These are phyloP conservation scores for Megaceryle alcyon DNA, from an alignment of 2,797 vertebrate species.

Conservation along the genomic window DNA sequence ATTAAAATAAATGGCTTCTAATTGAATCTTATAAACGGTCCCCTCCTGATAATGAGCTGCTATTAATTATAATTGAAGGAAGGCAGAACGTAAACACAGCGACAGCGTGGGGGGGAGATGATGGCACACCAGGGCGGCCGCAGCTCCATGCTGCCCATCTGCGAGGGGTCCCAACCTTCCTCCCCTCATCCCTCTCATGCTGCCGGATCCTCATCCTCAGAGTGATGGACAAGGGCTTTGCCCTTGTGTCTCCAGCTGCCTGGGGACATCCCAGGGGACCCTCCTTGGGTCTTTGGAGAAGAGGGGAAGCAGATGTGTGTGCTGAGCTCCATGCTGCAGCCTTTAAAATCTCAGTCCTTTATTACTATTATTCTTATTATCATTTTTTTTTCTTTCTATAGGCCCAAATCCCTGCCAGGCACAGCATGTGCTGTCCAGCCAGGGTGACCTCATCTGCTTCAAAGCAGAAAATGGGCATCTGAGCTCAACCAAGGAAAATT, in stretches of 20 bases:
- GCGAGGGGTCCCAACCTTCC: not conserved
- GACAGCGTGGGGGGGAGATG: not conserved
- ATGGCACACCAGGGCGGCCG: not conserved
- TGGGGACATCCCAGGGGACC: too few species aligned
- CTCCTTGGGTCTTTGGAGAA: not conserved
- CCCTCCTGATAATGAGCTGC: constrained; percentile 67
- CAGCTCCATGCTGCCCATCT: not conserved
- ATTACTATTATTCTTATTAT: not conserved
- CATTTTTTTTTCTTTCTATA: not conserved
- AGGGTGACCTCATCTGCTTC: constrained; percentile 67
- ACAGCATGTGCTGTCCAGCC: constrained; percentile 58
- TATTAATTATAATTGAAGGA: constrained; percentile 73
- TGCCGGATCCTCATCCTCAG: fast-evolving
- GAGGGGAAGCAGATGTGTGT: not conserved
- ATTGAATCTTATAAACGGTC: constrained; percentile 73
- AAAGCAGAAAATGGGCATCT: constrained; percentile 36
- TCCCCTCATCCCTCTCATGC: fast-evolving
- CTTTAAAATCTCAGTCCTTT: not conserved
- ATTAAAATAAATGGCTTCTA: constrained; percentile 74
- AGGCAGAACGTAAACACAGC: constrained; percentile 61
- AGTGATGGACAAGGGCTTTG: fast-evolving
- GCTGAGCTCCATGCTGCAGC: not conserved
- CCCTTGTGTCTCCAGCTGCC: not conserved
- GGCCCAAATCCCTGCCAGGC: constrained; percentile 19
- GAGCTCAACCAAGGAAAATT: constrained; percentile 66